phyloP scores from a whole-genome alignment of 1,140 invertebrate species.

The Leptinotarsa texana region DNA sequence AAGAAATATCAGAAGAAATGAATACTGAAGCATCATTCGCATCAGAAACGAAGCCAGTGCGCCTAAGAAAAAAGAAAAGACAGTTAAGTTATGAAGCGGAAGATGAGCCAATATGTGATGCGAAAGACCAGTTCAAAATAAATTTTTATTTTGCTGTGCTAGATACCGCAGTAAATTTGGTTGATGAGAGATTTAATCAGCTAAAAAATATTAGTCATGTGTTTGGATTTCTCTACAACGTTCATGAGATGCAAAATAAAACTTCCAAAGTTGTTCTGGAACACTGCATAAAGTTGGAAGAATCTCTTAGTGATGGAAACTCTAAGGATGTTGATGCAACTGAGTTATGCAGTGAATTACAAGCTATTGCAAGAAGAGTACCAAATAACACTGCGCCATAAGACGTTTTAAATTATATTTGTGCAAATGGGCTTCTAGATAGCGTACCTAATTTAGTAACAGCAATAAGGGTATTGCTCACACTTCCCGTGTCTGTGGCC shows the following conservation, averaged over 20 bases:
- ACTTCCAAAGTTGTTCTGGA: not conserved
- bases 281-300: not conserved
- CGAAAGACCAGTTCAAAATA: not conserved
- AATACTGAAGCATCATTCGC: constrained; percentile 6
- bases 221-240: not conserved
- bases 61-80: constrained; percentile 17
- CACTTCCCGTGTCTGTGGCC: constrained; percentile 4
- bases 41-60: not conserved
- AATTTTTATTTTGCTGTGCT: not conserved
- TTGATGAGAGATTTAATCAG: not conserved
- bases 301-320: not conserved
- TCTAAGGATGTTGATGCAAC: no score
- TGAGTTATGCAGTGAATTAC: no score
- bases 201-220: not conserved
- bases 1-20: constrained; percentile 3
- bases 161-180: not conserved
- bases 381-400: not conserved
- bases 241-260: not conserved
- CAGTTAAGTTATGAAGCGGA: constrained; percentile 18
- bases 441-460: not conserved
- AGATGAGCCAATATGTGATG: constrained; percentile 4
- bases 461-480: not conserved
- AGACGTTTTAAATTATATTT: not conserved
- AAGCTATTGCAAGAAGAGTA: no score
- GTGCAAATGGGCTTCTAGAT: not conserved